Conservation (phyloP, 2,888 invertebrate species). For the Drosophila limbata region DNA sequence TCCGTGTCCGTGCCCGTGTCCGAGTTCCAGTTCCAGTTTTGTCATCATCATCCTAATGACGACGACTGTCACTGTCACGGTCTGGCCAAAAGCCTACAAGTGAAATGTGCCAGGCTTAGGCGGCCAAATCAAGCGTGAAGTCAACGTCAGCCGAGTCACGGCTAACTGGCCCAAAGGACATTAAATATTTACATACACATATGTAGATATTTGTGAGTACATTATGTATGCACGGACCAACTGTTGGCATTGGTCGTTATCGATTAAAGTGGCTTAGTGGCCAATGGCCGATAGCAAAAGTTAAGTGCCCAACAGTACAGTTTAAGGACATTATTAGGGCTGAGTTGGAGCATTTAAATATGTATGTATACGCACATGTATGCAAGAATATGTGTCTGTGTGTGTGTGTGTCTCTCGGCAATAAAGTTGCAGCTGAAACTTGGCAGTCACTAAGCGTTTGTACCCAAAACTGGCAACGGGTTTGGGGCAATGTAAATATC, state of each 20-base stretch:
- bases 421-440: conserved; percentile 52
- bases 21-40: neutral
- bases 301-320: conserved; percentile 59
- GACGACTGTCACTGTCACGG: conserved; percentile 31
- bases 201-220: conserved; percentile 9
- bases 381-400: neutral
- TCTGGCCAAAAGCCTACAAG: conserved; percentile 22
- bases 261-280: conserved; percentile 65
- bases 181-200: conserved; percentile 65
- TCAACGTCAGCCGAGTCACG: conserved; percentile 58
- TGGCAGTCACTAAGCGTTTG: conserved; percentile 61
- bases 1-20: neutral
- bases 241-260: conserved; percentile 63
- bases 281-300: conserved; percentile 45
- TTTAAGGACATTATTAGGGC: conserved; percentile 62
- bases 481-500: conserved; percentile 60
- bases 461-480: conserved; percentile 28
- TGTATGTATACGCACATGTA: conserved; percentile 2
- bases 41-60: conserved; percentile 48
- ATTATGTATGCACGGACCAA: conserved; percentile 31
- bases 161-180: conserved; percentile 48
- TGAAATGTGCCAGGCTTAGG: conserved; percentile 43
- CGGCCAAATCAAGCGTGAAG: conserved; percentile 70
- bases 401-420: conserved; percentile 16
- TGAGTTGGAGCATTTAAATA: conserved; percentile 12